A percentile compares a stretch with the other conserved stretches of the same genome.
Evolutionary conservation across 2,888 invertebrate species (phyloP).

Genomic region (Pristionchus maxplancki): DNA sequence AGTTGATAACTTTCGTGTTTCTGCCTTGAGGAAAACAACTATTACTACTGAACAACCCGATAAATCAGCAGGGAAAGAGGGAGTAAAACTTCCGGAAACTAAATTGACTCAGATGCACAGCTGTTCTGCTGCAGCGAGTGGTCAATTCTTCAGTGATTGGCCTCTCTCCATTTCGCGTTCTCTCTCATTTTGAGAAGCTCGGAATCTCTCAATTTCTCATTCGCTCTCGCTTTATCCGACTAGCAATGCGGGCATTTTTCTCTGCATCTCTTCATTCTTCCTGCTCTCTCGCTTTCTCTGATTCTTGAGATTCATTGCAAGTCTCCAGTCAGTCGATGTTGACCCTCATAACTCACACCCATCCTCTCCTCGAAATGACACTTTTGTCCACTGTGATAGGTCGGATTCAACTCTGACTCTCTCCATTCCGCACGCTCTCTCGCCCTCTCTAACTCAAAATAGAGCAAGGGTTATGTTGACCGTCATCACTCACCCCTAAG

Average conservation of each 20-base stretch:
- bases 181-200: no score
- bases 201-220: no score
- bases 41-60: background rate
- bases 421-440: no score
- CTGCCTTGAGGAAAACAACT: background rate
- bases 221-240: no score
- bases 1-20: background rate
- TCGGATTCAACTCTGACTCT: no score
- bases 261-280: background rate
- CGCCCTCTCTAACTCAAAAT: no score
- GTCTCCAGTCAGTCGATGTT: background rate
- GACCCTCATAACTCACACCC: background rate
- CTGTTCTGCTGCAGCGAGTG: background rate
- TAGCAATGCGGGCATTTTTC: no score
- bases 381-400: background rate
- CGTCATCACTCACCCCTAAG: background rate
- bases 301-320: no score
- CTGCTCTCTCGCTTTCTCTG: background rate
- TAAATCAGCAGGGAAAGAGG: background rate
- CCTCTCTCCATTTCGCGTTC: background rate
- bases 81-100: slow-evolving; percentile 3
- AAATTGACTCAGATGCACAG: background rate
- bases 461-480: no score
- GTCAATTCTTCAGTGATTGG: background rate
- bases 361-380: background rate